These are phyloP conservation scores for Aurelia aurita DNA, from an alignment of 30 jellyfish, hydroid and myxozoan species.

Conservation along the genomic window DNA sequence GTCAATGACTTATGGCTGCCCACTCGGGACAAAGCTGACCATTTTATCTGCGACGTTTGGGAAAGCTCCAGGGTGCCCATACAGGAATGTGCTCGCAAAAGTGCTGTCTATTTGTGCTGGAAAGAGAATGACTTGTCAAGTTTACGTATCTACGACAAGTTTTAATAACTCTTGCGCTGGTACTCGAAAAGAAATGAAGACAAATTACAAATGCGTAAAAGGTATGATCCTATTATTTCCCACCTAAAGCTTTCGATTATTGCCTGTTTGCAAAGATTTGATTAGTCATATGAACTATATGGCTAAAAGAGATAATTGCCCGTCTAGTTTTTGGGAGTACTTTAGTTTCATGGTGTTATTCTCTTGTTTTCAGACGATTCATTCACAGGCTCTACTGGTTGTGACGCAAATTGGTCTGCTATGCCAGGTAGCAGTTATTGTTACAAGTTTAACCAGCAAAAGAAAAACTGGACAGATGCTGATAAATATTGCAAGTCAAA, in stretches of 20 bases:
- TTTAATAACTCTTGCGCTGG: constrained; percentile 41
- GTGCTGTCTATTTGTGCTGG: constrained; percentile 26
- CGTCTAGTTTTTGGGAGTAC: too few relatives aligned
- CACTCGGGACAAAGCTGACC: constrained; percentile 59
- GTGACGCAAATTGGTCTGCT: constrained; percentile 75
- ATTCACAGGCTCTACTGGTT: constrained; percentile 37
- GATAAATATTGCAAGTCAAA: constrained; percentile 50
- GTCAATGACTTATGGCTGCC: constrained; percentile 75
- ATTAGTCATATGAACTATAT: too few relatives aligned
- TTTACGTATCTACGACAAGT: constrained; percentile 27
- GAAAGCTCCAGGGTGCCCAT: constrained; percentile 43
- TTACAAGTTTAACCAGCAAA: constrained; percentile 67
- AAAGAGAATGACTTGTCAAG: constrained; percentile 9
- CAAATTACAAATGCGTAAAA: constrained; percentile 75
- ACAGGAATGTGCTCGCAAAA: constrained; percentile 32
- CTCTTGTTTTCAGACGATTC: constrained; percentile 25
- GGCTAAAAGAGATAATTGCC: too few relatives aligned
- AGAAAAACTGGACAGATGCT: constrained; percentile 80
- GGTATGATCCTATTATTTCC: too few relatives aligned
- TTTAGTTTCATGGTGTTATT: not conserved
- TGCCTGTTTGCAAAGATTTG: too few relatives aligned
- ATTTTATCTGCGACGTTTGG: constrained; percentile 78
- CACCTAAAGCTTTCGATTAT: too few relatives aligned
- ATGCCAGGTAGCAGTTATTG: constrained; percentile 54
- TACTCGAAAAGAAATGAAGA: constrained; percentile 36